Percentiles rank a stretch among this genome's conserved stretches.
phyloP scores from a whole-genome alignment of 2,113 vertebrate genomes.

The Zonotrichia leucophrys region DNA sequence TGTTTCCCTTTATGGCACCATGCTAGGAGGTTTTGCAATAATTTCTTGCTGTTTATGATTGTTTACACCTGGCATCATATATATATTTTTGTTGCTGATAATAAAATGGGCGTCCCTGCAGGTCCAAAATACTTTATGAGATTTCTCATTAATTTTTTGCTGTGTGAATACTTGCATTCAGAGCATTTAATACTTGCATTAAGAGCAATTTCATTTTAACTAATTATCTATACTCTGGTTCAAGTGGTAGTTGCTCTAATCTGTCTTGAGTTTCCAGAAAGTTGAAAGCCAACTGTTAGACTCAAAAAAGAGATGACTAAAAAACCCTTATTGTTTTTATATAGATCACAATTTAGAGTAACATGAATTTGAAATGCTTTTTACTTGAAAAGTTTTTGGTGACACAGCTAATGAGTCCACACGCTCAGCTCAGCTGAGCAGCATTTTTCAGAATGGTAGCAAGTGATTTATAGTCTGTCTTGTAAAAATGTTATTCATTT shows the following conservation, averaged over 20 bases:
- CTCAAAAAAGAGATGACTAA: background rate
- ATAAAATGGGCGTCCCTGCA: background rate
- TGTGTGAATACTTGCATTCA: background rate
- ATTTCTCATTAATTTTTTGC: background rate
- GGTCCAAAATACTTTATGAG: background rate
- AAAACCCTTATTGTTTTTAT: background rate
- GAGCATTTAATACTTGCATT: background rate
- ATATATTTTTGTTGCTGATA: background rate
- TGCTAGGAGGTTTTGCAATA: background rate
- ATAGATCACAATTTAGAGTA: background rate
- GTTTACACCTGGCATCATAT: background rate
- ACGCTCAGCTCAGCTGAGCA: background rate
- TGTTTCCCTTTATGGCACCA: background rate
- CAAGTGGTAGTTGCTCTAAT: background rate
- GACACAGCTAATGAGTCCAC: background rate
- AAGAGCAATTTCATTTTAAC: background rate
- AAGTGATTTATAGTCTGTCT: background rate
- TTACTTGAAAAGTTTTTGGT: background rate
- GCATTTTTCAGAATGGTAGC: background rate
- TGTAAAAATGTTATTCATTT: background rate
- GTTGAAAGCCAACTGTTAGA: background rate
- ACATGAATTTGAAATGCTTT: background rate
- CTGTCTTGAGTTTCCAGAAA: background rate
- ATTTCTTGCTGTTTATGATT: background rate
- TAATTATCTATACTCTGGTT: background rate